These are phyloP conservation scores for Apoda limacodes DNA, from an alignment of 2,888 invertebrate genomes.

Conservation along the genomic window DNA sequence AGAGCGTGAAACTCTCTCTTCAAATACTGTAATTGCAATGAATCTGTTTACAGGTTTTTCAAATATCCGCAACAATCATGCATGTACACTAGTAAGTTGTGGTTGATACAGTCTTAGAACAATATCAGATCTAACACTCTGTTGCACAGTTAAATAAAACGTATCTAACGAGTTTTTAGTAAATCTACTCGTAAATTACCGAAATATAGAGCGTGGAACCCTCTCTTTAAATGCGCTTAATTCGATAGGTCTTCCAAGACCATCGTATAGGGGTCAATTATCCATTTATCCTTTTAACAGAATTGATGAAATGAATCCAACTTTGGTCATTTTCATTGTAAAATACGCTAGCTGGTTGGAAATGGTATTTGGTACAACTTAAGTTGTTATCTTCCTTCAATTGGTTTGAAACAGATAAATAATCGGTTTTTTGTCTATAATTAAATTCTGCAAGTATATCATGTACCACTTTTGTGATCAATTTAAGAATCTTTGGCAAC, in stretches of 20 bases:
- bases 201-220: slow-evolving; percentile 42
- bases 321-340: slow-evolving; percentile 63
- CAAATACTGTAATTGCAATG: slow-evolving; percentile 59
- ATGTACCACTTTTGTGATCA: too few relatives aligned
- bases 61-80: too few relatives aligned
- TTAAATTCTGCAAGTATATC: too few relatives aligned
- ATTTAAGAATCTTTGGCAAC: too few relatives aligned
- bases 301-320: slow-evolving; percentile 68
- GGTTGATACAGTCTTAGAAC: too few relatives aligned
- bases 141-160: too few relatives aligned
- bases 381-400: slow-evolving; percentile 28
- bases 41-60: too few relatives aligned
- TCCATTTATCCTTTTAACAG: slow-evolving; percentile 68
- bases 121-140: too few relatives aligned
- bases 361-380: slow-evolving; percentile 41
- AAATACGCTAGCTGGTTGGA: slow-evolving; percentile 50
- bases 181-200: slow-evolving; percentile 13
- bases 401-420: not conserved
- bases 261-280: slow-evolving; percentile 67
- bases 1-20: slow-evolving; percentile 48
- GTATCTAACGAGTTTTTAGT: too few relatives aligned
- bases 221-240: slow-evolving; percentile 54
- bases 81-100: too few relatives aligned
- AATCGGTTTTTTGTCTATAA: too few relatives aligned
- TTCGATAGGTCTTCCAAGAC: slow-evolving; percentile 52